Base-by-base conservation (phyloP, 2,888 invertebrate species). In the Caenorhabditis doughertyi region DNA sequence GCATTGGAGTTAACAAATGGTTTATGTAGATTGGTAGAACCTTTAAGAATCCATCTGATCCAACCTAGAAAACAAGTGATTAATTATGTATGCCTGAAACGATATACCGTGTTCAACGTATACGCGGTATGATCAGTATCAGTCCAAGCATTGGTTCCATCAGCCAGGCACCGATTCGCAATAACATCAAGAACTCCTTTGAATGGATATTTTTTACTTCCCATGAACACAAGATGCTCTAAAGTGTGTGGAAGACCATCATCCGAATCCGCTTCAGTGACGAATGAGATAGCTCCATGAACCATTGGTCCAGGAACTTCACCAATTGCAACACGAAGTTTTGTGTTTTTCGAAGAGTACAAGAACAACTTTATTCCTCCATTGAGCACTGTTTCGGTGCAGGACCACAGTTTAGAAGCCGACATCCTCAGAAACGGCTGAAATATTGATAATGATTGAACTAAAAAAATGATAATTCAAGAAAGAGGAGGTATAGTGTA, bases 161-260 rank as follows among this genome's bases (percentile, higher is more conserved):
- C 77, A 8, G 82, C 82, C 53, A 82, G n/a, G 49, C 82, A 82
- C 2, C 82, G 72, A 92, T 96, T 97, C 8, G 97, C 96, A 87
- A 96, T 93, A 68, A 96, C 93, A 93, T 97, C 97, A 82, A 97
- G 76, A 47, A 90, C 87, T 11, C 90, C 91, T 80, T 91, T 91
- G 85, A 85, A 90, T 35, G 96, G 96, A 92, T 96, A 97, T 16
- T 95, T 94, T 92, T 96, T 95, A 84, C 96, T 96, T 0, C 97
- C 97, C 92, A 96, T 93, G 92, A 97, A 97, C 64, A 97, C 94
- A 13, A 97, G 94, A 93, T 97, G 97, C 91, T 97, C 97, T 92
- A 97, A 93, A 0, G 97, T 97, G 92, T 97, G 97, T 0, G 97
- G 97, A 72, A 97, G 92, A 2, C 97, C 97, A 93, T 97, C 96